Base-by-base conservation (phyloP, 2,888 invertebrate genomes). In the Hylaea fasciaria region DNA sequence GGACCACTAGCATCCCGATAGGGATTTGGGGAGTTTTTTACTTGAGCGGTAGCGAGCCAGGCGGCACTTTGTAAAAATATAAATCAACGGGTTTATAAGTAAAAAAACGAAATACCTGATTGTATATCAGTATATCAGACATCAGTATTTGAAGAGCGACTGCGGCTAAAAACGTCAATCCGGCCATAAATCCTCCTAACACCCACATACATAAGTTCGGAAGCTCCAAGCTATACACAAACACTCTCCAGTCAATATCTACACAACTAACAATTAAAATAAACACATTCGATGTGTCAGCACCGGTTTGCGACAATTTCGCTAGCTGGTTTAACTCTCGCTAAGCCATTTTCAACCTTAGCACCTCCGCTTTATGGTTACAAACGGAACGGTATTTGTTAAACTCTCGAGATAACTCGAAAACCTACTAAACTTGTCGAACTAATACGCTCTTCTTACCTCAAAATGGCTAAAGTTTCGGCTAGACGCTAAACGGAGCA, bases 391-490 rank as follows among this genome's bases (percentile, higher is more conserved):
- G 60, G 47, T 54, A 51, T 14, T 56, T 66, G 63, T 71, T 74
- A 72, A 81, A 78, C 73, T 70, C 69, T 72, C 69, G 61, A 83
- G 83, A 86, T 86, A 83, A 83, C 83, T 83, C 75, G 81, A 82
- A 83, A 83, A 86, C 82, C 82, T 77, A 78, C 86, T 80, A 83
- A 84, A 87, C 83, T 87, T 87, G 87, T 87, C 85, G 85, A 87
- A 88, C 88, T 89, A 89, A 89, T 87, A 87, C 82, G 76, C 86
- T 82, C 84, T 86, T 84, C 86, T 82, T 84, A 83, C 88, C 86
- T 84, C 86, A 81, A 87, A 89, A 89, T 85, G 85, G 87, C 78
- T 78, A 77, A 87, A 87, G 83, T 89, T 87, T 73, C 61, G 16
- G 12, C 14, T 39, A 61, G 70, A 68, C 65, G 67, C 72, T 65